Percentiles rank a stretch among this genome's conserved stretches.
Evolutionary conservation across 2,113 vertebrate species (phyloP).

Genomic region (Atrichornis clamosus): DNA sequence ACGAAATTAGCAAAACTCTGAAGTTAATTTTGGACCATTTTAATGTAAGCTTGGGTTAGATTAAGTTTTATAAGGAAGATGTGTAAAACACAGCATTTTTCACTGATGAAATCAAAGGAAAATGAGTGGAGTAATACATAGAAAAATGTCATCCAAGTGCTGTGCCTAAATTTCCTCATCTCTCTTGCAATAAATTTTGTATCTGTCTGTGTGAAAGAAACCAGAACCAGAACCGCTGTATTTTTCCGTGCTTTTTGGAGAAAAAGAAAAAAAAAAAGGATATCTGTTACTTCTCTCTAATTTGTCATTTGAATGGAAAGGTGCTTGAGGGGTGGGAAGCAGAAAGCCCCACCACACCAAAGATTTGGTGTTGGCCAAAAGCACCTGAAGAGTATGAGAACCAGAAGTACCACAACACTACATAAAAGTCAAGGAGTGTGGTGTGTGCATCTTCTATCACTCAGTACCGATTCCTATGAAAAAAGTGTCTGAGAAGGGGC

Average conservation of each 20-base stretch:
- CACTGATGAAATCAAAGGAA: neutral
- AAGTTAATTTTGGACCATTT: neutral
- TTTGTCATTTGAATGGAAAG: neutral
- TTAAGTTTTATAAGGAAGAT: neutral
- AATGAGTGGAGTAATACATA: neutral
- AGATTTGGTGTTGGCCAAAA: neutral
- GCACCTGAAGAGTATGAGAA: neutral
- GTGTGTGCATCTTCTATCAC: neutral
- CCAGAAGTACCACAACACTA: neutral
- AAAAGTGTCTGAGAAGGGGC: neutral
- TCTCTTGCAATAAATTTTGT: neutral
- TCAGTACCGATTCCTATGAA: neutral
- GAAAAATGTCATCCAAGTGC: neutral
- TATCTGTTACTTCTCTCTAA: neutral
- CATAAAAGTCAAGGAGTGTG: neutral
- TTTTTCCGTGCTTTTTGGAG: neutral
- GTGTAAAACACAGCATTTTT: neutral
- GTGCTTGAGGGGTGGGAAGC: neutral
- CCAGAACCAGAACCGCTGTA: neutral
- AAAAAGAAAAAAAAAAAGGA: accelerated
- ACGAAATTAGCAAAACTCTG: neutral
- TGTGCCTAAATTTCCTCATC: neutral
- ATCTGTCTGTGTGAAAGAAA: neutral
- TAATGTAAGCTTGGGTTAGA: neutral
- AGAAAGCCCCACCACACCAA: neutral